Conservation (phyloP, 1,140 invertebrate species). For the Eufriesea mexicana region DNA sequence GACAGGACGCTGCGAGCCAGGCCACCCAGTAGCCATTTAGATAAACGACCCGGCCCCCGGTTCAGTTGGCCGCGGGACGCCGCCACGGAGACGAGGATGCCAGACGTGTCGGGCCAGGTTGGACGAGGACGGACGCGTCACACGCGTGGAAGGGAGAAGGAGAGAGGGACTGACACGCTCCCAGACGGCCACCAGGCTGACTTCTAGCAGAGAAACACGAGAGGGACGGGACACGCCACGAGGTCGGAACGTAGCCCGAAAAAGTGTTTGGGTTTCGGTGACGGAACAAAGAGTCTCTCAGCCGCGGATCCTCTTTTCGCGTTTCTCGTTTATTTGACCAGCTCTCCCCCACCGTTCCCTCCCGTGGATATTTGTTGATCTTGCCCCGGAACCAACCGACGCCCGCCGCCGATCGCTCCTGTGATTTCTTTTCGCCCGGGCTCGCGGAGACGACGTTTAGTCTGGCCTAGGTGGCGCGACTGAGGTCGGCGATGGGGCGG, state of each 20-base stretch:
- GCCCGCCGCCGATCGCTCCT: slow-evolving; percentile 25
- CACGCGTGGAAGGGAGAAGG: slow-evolving; percentile 15
- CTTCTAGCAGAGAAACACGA: not conserved
- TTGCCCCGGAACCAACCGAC: slow-evolving; percentile 11
- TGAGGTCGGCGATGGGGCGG: no score
- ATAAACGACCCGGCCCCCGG: slow-evolving; percentile 79
- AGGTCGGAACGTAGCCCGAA: slow-evolving; percentile 52
- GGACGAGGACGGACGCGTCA: slow-evolving; percentile 33
- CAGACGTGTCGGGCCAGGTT: not conserved
- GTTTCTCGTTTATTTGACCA: slow-evolving; percentile 51
- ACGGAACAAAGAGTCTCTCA: slow-evolving; percentile 71
- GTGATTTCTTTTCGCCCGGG: not conserved
- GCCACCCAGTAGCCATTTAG: slow-evolving; percentile 83
- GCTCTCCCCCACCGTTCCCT: not conserved
- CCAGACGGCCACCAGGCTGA: not conserved
- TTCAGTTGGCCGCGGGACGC: slow-evolving; percentile 73
- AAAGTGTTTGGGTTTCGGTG: slow-evolving; percentile 72
- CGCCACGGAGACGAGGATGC: slow-evolving; percentile 26
- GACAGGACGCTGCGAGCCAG: slow-evolving; percentile 64
- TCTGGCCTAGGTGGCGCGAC: not conserved
- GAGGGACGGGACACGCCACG: slow-evolving; percentile 13
- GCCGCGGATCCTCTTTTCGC: slow-evolving; percentile 46
- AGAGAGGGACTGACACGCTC: slow-evolving; percentile 26
- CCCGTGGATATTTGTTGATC: slow-evolving; percentile 43
- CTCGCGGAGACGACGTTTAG: slow-evolving; percentile 20